phyloP scores from a whole-genome alignment of 2,797 vertebrate species.

The Pterois miles region DNA sequence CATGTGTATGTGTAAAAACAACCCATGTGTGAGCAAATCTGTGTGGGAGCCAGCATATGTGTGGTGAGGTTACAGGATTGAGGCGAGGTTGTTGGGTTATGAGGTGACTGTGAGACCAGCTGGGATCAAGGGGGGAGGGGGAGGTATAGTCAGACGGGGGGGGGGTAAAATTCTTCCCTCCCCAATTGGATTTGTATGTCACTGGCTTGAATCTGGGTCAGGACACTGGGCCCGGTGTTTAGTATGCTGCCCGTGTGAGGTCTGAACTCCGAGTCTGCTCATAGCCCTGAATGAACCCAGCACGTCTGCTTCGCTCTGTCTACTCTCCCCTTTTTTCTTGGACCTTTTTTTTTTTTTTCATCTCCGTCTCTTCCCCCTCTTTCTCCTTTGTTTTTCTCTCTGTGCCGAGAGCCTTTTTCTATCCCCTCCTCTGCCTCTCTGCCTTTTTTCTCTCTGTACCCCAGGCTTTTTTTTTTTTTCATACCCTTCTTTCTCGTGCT shows the following conservation, averaged over 20 bases:
- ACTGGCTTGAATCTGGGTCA: constrained; percentile 83
- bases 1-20: constrained; percentile 44
- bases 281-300: constrained; percentile 79
- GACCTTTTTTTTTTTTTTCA: constrained; percentile 21
- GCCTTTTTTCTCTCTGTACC: constrained; percentile 62
- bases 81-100: constrained; percentile 57
- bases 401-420: constrained; percentile 59
- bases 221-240: constrained; percentile 75
- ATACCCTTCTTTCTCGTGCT: constrained; percentile 61
- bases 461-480: constrained; percentile 53
- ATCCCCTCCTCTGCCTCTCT: constrained; percentile 60
- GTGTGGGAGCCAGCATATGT: constrained; percentile 74
- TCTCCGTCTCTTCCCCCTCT: constrained; percentile 38
- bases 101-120: constrained; percentile 68
- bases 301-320: constrained; percentile 58
- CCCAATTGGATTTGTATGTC: constrained; percentile 77
- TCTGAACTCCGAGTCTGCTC: constrained; percentile 74
- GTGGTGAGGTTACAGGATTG: constrained; percentile 54
- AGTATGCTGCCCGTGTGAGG: constrained; percentile 80
- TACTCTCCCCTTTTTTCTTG: constrained; percentile 48
- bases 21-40: constrained; percentile 61
- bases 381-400: constrained; percentile 45
- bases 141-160: constrained; percentile 10
- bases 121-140: constrained; percentile 33
- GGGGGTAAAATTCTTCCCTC: constrained; percentile 22